phyloP scores from a whole-genome alignment of 2,113 vertebrate genomes.

The Pristiophorus japonicus region DNA sequence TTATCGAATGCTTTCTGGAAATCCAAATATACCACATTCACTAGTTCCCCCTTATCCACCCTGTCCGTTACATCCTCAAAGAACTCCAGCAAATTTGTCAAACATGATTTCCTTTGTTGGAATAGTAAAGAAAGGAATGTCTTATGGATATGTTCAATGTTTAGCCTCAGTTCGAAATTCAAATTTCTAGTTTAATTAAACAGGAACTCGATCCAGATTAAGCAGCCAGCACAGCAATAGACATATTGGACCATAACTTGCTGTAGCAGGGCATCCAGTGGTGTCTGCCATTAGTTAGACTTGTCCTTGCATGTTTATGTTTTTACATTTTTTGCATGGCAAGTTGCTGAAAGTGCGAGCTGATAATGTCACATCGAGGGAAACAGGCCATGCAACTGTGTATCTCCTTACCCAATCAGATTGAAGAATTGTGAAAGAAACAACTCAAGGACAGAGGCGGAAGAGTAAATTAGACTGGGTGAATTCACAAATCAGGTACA shows the following conservation, averaged over 20 bases:
- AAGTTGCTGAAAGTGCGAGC: not conserved
- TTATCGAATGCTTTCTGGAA: too few species aligned
- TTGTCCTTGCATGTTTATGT: not conserved
- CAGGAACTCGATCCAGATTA: not conserved
- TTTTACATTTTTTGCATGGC: not conserved
- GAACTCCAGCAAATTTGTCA: too few species aligned
- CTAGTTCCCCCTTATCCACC: too few species aligned
- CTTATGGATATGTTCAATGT: not conserved
- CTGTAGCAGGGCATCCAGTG: not conserved
- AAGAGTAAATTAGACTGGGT: not conserved
- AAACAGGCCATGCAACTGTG: not conserved
- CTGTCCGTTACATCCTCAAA: too few species aligned
- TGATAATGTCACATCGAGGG: not conserved
- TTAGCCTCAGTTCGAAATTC: not conserved
- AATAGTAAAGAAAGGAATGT: not conserved
- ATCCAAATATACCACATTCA: too few species aligned
- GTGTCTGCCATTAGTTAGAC: not conserved
- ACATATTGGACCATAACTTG: not conserved
- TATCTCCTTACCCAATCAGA: not conserved
- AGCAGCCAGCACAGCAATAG: not conserved
- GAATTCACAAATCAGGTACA: not conserved
- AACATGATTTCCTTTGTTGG: too few species aligned
- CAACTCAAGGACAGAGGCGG: not conserved
- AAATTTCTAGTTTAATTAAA: not conserved
- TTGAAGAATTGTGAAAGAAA: not conserved